Conservation (phyloP, 2,113 vertebrate species). For the Urocolius indicus region DNA sequence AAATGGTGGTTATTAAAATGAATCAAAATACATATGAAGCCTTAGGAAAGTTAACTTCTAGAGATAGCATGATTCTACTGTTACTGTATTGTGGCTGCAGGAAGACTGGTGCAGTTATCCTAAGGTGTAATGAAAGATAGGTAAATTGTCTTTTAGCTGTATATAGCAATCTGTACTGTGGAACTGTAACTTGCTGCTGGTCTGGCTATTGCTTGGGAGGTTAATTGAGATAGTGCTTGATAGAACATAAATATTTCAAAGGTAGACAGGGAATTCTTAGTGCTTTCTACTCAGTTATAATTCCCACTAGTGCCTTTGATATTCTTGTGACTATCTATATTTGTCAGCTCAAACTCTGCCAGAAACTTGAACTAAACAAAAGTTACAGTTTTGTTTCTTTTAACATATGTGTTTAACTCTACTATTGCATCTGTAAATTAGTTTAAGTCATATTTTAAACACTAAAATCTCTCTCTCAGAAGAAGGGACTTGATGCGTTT, state of each 20-base stretch:
- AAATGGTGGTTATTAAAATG: neutral
- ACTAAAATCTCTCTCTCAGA: neutral
- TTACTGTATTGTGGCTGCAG: neutral
- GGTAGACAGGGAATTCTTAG: neutral
- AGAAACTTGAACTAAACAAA: constrained; percentile 17
- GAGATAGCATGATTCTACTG: neutral
- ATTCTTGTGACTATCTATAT: constrained; percentile 24
- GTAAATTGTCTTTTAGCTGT: neutral
- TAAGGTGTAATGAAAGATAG: neutral
- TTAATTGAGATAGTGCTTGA: constrained; percentile 16
- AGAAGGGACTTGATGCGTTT: neutral
- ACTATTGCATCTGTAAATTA: neutral
- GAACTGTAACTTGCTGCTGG: neutral
- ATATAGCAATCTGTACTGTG: neutral
- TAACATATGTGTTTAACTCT: neutral
- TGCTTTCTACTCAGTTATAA: neutral
- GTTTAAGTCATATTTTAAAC: neutral
- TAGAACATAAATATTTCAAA: constrained; percentile 10
- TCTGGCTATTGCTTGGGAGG: neutral
- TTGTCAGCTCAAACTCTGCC: neutral
- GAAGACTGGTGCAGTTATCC: neutral
- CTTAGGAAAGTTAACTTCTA: neutral
- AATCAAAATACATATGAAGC: neutral
- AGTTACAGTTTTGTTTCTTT: neutral
- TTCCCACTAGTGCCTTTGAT: constrained; percentile 19